These are phyloP conservation scores for Pelodiscus sinensis DNA, from an alignment of 2,113 vertebrate species.

Conservation along the genomic window DNA sequence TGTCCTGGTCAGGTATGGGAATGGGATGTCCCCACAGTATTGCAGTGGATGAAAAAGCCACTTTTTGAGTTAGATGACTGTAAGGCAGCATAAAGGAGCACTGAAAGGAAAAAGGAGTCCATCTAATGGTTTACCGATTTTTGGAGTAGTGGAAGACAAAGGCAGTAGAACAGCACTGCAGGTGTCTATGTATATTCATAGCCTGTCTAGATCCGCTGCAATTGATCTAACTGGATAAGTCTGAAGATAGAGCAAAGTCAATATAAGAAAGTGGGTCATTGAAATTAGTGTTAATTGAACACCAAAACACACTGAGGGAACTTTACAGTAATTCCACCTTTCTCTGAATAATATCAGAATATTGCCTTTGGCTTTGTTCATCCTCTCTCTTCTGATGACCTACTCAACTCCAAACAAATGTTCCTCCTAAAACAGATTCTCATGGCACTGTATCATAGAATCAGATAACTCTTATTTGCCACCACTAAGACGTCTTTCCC, in stretches of 20 bases:
- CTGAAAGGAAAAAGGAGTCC: neutral
- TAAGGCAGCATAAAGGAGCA: neutral
- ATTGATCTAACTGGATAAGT: neutral
- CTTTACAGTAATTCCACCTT: neutral
- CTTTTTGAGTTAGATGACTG: neutral
- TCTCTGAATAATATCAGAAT: neutral
- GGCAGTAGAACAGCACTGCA: fast-evolving
- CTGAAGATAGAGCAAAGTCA: neutral
- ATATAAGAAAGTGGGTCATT: fast-evolving
- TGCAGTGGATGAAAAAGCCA: neutral
- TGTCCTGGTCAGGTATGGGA: neutral
- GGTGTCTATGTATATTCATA: neutral
- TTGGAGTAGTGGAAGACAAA: neutral
- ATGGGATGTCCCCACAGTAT: neutral
- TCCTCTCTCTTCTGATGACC: fast-evolving
- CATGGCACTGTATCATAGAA: neutral
- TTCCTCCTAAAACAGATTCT: neutral
- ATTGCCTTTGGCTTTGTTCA: neutral
- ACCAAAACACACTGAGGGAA: fast-evolving
- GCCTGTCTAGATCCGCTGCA: neutral
- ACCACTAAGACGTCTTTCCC: fast-evolving
- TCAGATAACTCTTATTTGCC: neutral
- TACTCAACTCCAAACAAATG: neutral
- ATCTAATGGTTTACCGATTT: fast-evolving
- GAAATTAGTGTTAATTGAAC: neutral